Evolutionary conservation across 2,888 invertebrate species (phyloP).

Genomic region (Orthosia cruda): DNA sequence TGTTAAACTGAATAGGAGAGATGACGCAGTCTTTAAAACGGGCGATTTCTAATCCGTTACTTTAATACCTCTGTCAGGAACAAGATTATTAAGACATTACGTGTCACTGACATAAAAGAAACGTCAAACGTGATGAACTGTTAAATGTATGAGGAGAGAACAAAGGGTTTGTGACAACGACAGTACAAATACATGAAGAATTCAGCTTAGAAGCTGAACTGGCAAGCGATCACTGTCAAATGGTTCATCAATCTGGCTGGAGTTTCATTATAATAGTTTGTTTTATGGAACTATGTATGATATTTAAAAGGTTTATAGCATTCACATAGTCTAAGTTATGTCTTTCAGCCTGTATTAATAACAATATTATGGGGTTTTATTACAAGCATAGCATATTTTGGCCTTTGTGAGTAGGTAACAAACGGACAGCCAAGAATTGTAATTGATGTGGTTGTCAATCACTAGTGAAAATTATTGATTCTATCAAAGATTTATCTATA

Average conservation of each 20-base stretch:
- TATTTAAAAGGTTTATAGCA: background rate
- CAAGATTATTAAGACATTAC: background rate
- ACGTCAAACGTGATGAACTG: conserved; percentile 38
- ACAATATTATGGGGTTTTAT: background rate
- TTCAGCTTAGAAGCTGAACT: conserved; percentile 14
- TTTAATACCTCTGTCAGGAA: conserved; percentile 14
- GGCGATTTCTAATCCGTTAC: conserved; percentile 24
- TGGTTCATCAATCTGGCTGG: conserved; percentile 35
- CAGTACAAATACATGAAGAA: conserved; percentile 15
- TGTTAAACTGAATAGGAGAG: background rate
- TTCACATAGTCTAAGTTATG: background rate
- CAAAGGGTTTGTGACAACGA: conserved; percentile 31
- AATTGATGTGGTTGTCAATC: background rate
- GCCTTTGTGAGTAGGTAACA: background rate
- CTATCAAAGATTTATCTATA: background rate
- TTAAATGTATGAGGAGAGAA: conserved; percentile 20
- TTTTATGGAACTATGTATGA: background rate
- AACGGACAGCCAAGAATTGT: background rate
- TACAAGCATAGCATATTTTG: background rate
- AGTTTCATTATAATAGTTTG: conserved; percentile 6
- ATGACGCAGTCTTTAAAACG: background rate
- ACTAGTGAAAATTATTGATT: background rate
- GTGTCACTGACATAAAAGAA: conserved; percentile 23
- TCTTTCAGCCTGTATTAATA: background rate
- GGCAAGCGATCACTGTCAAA: conserved; percentile 39